Base-by-base conservation (phyloP, 2,888 invertebrate genomes). In the Mesochorus sp. region DNA sequence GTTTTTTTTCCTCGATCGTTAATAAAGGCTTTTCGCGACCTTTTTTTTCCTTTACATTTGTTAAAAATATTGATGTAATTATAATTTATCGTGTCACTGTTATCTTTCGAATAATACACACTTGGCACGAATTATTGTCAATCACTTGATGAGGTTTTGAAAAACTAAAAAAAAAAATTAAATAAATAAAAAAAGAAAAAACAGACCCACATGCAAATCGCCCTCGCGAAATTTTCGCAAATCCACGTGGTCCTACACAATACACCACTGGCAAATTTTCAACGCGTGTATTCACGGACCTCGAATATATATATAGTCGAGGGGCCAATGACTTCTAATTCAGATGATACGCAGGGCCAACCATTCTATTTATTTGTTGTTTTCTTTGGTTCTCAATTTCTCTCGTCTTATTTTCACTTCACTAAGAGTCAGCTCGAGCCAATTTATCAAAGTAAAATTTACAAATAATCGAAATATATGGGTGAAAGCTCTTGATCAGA, bases 21-120 rank as follows among this genome's bases (percentile, higher is more conserved):
- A 84, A 81, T n/a, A 82, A 85, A 14, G 86, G n/a, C n/a, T 91
- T 8, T 84, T 85, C 14, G 90, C 88, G 12, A 85, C 87, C 57
- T 85, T 86, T 78, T 8, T 5, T 1, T 44, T 34, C 3, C 3
- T 61, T 12, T 19, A 2, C 4, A 10, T 28, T 10, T 12, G 3
- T 12, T 6, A 24, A 39, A 21, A 19, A n/a, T 17, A 3, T 1
- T 47, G 10, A 19, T 21, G 5, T 19, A 12, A 12, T 12, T 19
- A 14, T 6, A 17, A 21, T 10, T 12, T 14, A 21, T 21, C 4
- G 2, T 8, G 12, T 12, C 49, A 34, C 49, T 49, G 21, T 5
- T 10, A 12, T 21, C 21, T 26, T 34, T 26, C 8, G 61, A 4
- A 31, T 14, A 3, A 42, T n/a, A 10, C 17, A 44, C 42, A 31